phyloP scores from a whole-genome alignment of 1,140 invertebrate species.

The Lerema accius region DNA sequence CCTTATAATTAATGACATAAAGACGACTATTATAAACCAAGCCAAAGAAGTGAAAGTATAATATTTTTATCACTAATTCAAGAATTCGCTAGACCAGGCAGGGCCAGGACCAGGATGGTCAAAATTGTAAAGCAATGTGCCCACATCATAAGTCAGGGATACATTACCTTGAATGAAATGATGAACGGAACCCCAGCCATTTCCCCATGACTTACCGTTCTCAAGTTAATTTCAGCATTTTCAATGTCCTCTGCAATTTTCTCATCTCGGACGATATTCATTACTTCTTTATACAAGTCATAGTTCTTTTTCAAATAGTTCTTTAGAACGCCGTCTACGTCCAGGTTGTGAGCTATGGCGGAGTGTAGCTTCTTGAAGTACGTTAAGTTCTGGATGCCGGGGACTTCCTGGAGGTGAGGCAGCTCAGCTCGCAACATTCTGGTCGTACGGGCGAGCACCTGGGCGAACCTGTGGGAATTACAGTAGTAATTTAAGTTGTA shows the following conservation, averaged over 20 bases:
- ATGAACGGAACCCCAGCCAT: no score
- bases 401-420: slow-evolving; percentile 63
- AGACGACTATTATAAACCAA: no score
- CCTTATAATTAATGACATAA: not conserved
- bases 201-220: slow-evolving; percentile 43
- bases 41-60: no score
- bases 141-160: no score
- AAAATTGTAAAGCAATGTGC: no score
- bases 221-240: slow-evolving; percentile 49
- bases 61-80: no score
- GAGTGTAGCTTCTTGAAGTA: slow-evolving; percentile 53
- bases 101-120: no score
- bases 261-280: slow-evolving; percentile 36
- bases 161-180: no score
- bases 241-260: slow-evolving; percentile 46
- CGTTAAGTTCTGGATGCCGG: slow-evolving; percentile 51
- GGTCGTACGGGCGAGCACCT: slow-evolving; percentile 51
- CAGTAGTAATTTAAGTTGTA: slow-evolving; percentile 3
- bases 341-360: slow-evolving; percentile 56
- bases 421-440: slow-evolving; percentile 55
- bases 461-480: slow-evolving; percentile 49
- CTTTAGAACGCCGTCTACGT: slow-evolving; percentile 45
- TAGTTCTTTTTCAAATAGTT: slow-evolving; percentile 47
- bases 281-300: slow-evolving; percentile 38
- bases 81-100: no score